phyloP scores from a whole-genome alignment of 2,113 vertebrate species.

The Dinomys branickii region DNA sequence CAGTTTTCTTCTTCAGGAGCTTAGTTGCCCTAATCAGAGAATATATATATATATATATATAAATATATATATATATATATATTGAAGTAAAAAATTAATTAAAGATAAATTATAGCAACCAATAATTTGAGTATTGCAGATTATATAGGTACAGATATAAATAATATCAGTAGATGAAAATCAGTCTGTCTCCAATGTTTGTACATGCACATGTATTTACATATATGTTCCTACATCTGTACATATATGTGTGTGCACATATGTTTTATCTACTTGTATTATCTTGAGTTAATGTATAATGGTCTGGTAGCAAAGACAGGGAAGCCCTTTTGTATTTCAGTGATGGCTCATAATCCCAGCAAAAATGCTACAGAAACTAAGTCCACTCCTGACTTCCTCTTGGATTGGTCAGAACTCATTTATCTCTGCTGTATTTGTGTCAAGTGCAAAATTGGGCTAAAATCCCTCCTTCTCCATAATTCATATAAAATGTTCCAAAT shows the following conservation, averaged over 20 bases:
- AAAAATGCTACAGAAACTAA: neutral
- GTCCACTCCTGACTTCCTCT: neutral
- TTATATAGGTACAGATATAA: neutral
- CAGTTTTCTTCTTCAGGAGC: neutral
- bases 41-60: neutral
- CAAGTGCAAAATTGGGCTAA: neutral
- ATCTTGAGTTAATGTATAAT: neutral
- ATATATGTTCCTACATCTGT: too few species aligned
- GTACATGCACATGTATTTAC: neutral
- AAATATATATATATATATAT: neutral
- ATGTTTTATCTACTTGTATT: neutral
- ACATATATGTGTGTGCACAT: too few species aligned
- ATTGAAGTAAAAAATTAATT: slow-evolving; percentile 27
- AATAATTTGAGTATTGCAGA: slow-evolving; percentile 31
- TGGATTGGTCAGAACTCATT: neutral
- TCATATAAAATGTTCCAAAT: neutral
- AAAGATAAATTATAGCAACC: neutral
- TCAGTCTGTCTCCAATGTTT: neutral
- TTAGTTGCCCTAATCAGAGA: neutral
- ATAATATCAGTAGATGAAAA: slow-evolving; percentile 16
- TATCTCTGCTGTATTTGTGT: neutral
- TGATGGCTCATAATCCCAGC: neutral
- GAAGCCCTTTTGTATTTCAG: neutral
- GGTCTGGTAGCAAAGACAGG: neutral
- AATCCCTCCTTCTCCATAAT: neutral